Conservation (phyloP, 2,113 vertebrate genomes). For the Hyperopisus bebe region DNA sequence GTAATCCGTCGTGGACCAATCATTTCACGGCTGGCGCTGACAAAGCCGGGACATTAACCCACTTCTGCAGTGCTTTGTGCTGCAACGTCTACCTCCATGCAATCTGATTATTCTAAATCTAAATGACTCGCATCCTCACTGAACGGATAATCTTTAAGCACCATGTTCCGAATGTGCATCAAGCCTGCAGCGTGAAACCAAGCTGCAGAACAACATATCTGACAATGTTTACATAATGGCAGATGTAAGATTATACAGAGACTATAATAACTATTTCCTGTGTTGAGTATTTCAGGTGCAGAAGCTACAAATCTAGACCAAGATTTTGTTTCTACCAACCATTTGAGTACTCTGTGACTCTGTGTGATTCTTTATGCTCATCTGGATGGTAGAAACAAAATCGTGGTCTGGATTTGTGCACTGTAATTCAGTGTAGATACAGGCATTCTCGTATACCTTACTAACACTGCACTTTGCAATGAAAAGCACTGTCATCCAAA, state of each 20-base stretch:
- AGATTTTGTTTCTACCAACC: background rate
- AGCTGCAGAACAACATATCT: constrained; percentile 2
- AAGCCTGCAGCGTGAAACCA: constrained; percentile 20
- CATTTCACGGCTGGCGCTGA: constrained; percentile 67
- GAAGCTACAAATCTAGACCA: background rate
- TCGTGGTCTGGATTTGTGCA: background rate
- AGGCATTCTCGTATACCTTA: background rate
- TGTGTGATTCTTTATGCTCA: background rate
- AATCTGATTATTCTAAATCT: constrained; percentile 79
- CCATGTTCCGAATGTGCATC: constrained; percentile 47
- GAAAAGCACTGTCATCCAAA: background rate
- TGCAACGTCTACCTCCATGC: constrained; percentile 66
- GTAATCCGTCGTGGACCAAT: constrained; percentile 72
- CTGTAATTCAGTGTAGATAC: background rate
- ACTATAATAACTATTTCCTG: background rate
- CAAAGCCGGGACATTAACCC: constrained; percentile 63
- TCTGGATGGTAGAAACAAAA: background rate
- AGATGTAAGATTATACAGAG: background rate
- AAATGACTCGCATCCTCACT: constrained; percentile 68
- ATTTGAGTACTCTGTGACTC: background rate
- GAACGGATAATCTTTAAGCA: constrained; percentile 67
- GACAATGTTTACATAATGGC: constrained; percentile 6
- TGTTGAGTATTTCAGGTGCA: background rate
- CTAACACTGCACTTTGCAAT: background rate
- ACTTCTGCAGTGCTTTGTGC: constrained; percentile 64